A percentile compares a stretch with the other conserved stretches of the same genome.
These are phyloP conservation scores for Sipha flava DNA, from an alignment of 1,140 invertebrate genomes.

Conservation along the genomic window DNA sequence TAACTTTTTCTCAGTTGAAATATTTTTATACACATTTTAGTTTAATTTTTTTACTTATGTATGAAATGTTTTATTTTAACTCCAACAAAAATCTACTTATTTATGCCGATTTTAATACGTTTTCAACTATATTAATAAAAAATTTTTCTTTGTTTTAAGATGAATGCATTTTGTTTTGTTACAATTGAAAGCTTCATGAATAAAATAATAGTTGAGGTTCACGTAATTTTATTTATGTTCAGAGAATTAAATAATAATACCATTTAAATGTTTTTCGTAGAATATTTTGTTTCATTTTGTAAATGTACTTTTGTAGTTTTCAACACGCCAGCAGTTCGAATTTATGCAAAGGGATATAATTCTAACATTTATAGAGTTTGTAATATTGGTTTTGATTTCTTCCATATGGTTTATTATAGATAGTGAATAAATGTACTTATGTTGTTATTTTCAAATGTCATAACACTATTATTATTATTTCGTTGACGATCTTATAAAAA, in stretches of 20 bases:
- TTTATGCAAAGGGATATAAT: background rate
- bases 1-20: background rate
- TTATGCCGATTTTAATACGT: background rate
- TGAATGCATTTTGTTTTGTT: background rate
- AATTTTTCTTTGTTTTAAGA: background rate
- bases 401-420: no score
- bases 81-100: background rate
- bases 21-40: background rate
- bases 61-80: background rate
- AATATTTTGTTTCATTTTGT: background rate
- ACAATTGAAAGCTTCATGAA: background rate
- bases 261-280: background rate
- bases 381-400: no score
- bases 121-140: background rate
- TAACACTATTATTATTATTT: no score
- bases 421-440: no score
- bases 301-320: background rate
- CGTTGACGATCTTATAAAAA: no score
- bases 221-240: background rate
- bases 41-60: background rate
- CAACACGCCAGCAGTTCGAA: background rate
- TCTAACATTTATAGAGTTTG: background rate
- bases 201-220: background rate
- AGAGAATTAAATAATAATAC: conserved; percentile 1
- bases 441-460: no score